These are phyloP conservation scores for Heliconius hewitsoni DNA, from an alignment of 1,140 invertebrate genomes.

Conservation along the genomic window DNA sequence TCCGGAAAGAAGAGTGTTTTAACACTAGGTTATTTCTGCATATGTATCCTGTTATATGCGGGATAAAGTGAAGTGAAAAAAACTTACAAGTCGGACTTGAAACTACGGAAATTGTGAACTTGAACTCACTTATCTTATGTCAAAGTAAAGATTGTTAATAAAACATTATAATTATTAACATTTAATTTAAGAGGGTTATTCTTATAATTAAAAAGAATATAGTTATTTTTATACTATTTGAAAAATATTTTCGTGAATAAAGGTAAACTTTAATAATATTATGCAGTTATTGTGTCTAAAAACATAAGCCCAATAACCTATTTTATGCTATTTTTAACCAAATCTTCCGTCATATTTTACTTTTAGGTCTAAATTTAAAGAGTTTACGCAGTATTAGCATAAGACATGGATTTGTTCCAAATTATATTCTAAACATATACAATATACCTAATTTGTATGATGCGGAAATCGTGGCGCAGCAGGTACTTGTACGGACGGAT, in stretches of 20 bases:
- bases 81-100: neutral
- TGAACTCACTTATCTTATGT: neutral
- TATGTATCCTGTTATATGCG: too few relatives aligned
- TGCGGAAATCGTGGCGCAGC: too few relatives aligned
- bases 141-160: neutral
- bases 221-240: too few relatives aligned
- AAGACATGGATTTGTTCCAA: neutral
- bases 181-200: neutral
- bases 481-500: too few relatives aligned
- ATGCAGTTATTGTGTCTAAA: neutral
- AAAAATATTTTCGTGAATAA: too few relatives aligned
- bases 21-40: too few relatives aligned
- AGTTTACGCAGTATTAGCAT: neutral
- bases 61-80: too few relatives aligned
- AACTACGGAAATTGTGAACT: neutral
- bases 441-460: too few relatives aligned
- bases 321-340: neutral
- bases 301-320: neutral
- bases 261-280: too few relatives aligned
- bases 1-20: too few relatives aligned
- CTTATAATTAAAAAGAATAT: neutral
- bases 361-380: neutral
- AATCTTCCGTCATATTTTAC: too few relatives aligned
- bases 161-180: neutral
- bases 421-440: neutral